Base-by-base conservation (phyloP, 2,113 vertebrate species). In the Speoplatyrhinus poulsoni region DNA sequence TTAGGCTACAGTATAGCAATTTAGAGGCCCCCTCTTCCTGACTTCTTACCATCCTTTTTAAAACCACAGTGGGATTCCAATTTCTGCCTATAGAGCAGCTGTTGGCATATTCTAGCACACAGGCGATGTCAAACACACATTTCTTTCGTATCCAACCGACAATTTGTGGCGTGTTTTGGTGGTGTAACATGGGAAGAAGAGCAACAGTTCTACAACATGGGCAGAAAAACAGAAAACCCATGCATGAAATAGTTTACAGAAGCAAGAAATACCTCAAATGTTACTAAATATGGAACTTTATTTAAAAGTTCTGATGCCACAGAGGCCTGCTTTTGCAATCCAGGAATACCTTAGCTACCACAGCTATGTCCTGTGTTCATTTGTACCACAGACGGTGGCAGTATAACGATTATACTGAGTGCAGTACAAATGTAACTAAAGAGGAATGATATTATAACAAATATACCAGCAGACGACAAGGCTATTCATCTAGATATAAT, bases 161-260 rank as follows among this genome's bases (percentile, higher is more conserved):
- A 86, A 89, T 92, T 88, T 89, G 88, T 75, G 81, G 80, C 82
- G 69, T 77, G 76, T 76, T 88, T 75, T 81, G 62, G 85, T 56
- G 46, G 26, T 49, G 12, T 70, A 68, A 77, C 69, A 64, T 80
- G 69, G 74, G 77, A 81, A 82, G 82, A 75, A 58, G 65, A 82
- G 76, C 60, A 65, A 65, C 73, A 72, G 61, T 49, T 65, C 41
- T 78, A 75, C 72, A 71, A 65, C 55, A 56, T 19, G n/a, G 46
- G 46, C 61, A 63, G 47, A 10, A 63, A 49, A 55, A 54, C 16
- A 19, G 47, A 62, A 32, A 81, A 58, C 41, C 26, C 33, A 50
- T 47, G 9, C 47, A 46, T 7, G 17, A 60, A 69, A 69, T 60
- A 60, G 41, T 49, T 49, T 47, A 56, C 62, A 50, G 58, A 75